These are phyloP conservation scores for Rattus rattus DNA, from an alignment of 2,113 vertebrate species.

Conservation along the genomic window DNA sequence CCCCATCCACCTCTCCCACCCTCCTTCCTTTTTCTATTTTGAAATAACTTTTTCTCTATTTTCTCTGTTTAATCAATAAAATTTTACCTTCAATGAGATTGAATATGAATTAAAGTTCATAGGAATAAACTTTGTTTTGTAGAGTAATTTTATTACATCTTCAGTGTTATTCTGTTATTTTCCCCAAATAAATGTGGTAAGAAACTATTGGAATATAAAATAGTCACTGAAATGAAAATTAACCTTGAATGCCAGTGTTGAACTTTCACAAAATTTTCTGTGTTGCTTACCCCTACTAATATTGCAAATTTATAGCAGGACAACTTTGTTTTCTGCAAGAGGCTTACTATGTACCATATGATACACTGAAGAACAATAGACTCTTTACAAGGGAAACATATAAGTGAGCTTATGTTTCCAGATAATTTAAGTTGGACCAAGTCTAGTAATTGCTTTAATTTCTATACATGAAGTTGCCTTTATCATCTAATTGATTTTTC, in stretches of 20 bases:
- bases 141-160: not conserved
- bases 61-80: not conserved
- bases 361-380: not conserved
- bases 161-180: not conserved
- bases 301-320: not conserved
- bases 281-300: not conserved
- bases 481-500: slow-evolving; percentile 19
- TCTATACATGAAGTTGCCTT: not conserved
- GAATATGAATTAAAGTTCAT: not conserved
- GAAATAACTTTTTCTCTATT: not conserved
- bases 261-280: not conserved
- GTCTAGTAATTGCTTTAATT: not conserved
- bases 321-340: not conserved
- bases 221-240: not conserved
- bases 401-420: not conserved
- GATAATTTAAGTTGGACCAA: not conserved
- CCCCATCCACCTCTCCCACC: too few species aligned
- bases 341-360: not conserved
- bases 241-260: not conserved
- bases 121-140: not conserved
- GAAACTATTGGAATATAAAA: not conserved
- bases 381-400: not conserved
- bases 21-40: not conserved
- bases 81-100: not conserved
- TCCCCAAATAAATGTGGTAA: not conserved